Conservation (phyloP, 2,113 vertebrate species). For the Chiloscyllium plagiosum region DNA sequence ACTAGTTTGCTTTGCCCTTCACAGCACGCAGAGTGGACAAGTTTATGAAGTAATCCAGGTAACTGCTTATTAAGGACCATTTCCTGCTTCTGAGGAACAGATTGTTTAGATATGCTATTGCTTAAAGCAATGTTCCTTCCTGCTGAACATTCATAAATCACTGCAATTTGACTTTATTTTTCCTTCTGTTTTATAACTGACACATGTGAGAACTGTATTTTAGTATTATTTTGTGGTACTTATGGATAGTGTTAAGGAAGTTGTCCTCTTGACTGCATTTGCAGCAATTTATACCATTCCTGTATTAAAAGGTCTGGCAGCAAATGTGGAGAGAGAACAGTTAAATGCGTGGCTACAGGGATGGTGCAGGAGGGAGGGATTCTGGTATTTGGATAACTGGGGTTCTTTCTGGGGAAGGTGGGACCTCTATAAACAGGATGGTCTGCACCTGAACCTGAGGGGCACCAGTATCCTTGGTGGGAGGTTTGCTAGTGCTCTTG, state of each 20-base stretch:
- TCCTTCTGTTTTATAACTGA: not conserved
- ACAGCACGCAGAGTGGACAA: not conserved
- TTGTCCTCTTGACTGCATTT: not conserved
- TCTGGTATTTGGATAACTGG: too few relatives aligned
- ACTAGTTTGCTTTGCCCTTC: not conserved
- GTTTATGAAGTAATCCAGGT: not conserved
- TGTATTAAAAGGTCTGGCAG: too few relatives aligned
- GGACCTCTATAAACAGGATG: too few relatives aligned
- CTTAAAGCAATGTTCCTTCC: not conserved
- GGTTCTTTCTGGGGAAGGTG: too few relatives aligned
- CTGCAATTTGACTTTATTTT: not conserved
- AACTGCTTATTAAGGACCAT: not conserved
- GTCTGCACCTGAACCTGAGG: too few relatives aligned
- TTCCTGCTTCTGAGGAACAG: conserved; percentile 12
- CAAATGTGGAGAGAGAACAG: too few relatives aligned
- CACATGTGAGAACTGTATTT: not conserved
- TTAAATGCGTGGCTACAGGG: too few relatives aligned
- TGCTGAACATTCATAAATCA: not conserved
- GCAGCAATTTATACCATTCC: not conserved
- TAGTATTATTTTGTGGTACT: not conserved
- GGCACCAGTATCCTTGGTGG: too few relatives aligned
- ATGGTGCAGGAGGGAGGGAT: too few relatives aligned
- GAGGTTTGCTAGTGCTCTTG: too few relatives aligned
- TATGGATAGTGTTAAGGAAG: not conserved
- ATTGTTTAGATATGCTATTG: not conserved